A percentile compares a stretch with the other conserved stretches of the same genome.
Conservation (phyloP, 1,140 invertebrate species). For the Drosophila ercepeae region DNA sequence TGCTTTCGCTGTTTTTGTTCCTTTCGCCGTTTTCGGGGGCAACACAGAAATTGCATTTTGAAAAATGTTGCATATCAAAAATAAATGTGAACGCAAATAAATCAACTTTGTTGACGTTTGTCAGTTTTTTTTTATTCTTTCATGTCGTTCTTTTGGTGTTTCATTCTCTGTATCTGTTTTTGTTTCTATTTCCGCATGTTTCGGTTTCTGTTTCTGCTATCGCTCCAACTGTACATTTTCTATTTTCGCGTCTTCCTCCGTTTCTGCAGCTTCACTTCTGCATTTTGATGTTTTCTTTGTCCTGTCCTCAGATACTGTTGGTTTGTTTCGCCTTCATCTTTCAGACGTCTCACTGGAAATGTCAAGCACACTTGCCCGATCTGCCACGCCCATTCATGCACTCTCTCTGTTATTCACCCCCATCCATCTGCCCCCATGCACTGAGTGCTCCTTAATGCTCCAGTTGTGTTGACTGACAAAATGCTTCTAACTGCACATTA, state of each 20-base stretch:
- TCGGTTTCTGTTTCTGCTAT: conserved; percentile 6
- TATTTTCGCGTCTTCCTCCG: conserved; percentile 16
- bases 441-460: conserved; percentile 21
- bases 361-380: conserved; percentile 62
- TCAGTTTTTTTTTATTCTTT: conserved; percentile 37
- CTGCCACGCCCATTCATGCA: background rate
- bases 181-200: conserved; percentile 4
- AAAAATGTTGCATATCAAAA: conserved; percentile 81
- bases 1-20: background rate
- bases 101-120: conserved; percentile 79
- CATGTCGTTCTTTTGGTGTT: conserved; percentile 4
- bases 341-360: conserved; percentile 40
- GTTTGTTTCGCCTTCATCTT: conserved; percentile 52
- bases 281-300: conserved; percentile 1
- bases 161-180: background rate
- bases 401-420: background rate
- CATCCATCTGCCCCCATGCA: conserved; percentile 16
- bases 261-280: conserved; percentile 17
- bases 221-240: conserved; percentile 1
- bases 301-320: background rate
- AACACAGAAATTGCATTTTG: conserved; percentile 72
- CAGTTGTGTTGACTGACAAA: conserved; percentile 52
- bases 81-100: conserved; percentile 80
- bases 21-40: conserved; percentile 27
- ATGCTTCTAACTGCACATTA: conserved; percentile 70